Percentiles rank a stretch among this genome's conserved stretches.
Conservation (phyloP, 2,113 vertebrate genomes). For the Chroicocephalus ridibundus region DNA sequence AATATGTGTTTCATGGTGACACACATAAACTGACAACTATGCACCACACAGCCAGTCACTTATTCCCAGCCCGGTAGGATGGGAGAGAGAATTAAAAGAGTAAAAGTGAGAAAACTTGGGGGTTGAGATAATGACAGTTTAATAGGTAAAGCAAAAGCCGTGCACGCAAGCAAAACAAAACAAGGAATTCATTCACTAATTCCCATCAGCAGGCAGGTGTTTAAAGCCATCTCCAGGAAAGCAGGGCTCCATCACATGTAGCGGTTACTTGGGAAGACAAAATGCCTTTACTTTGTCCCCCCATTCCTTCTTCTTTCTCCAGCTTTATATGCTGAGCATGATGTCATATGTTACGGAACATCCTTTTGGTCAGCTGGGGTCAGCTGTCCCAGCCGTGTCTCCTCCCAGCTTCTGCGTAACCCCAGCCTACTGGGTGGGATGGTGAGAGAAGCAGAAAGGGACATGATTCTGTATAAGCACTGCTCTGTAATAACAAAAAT, state of each 20-base stretch:
- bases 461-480: background rate
- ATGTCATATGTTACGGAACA: background rate
- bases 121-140: background rate
- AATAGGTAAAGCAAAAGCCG: background rate
- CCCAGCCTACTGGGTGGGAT: background rate
- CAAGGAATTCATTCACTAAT: background rate
- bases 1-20: background rate
- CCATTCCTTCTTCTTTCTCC: background rate
- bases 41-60: background rate
- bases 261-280: background rate
- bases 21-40: background rate
- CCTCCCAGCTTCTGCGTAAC: background rate
- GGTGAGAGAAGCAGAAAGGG: background rate
- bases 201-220: background rate
- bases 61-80: background rate
- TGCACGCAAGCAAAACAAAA: background rate
- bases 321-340: too few relatives aligned
- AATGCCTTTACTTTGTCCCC: background rate
- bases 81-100: background rate
- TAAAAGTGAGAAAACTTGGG: background rate
- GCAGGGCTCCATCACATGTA: too few relatives aligned
- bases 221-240: background rate
- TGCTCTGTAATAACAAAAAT: background rate
- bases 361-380: background rate
- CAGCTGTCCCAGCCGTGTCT: background rate